A percentile compares a stretch with the other conserved stretches of the same genome.
phyloP scores from a whole-genome alignment of 1,140 invertebrate genomes.

The Drosophila pseudoobscura region DNA sequence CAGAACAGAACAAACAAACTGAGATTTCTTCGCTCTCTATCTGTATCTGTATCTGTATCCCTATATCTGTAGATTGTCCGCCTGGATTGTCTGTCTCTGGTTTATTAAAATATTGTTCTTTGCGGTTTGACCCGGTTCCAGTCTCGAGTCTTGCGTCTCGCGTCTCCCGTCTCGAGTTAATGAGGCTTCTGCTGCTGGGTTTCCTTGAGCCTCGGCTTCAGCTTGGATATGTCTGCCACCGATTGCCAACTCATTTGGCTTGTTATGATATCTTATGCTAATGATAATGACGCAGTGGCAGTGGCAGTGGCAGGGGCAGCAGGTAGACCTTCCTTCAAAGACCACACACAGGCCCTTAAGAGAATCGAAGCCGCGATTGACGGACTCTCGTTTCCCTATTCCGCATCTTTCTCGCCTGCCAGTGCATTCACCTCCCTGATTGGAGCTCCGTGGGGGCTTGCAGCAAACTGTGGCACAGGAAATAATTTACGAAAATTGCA shows the following conservation, averaged over 20 bases:
- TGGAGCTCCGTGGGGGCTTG: slow-evolving; percentile 2
- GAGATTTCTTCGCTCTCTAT: slow-evolving; percentile 43
- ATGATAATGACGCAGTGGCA: slow-evolving; percentile 65
- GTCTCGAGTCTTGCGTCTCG: slow-evolving; percentile 20
- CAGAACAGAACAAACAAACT: slow-evolving; percentile 17
- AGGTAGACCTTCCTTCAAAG: slow-evolving; percentile 27
- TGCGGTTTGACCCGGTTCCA: slow-evolving; percentile 63
- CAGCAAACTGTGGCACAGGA: slow-evolving; percentile 52
- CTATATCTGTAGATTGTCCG: background rate
- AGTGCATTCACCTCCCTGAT: slow-evolving; percentile 36
- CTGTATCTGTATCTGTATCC: background rate
- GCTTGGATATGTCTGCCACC: slow-evolving; percentile 53
- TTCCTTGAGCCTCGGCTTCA: background rate
- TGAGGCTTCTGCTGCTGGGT: slow-evolving; percentile 47
- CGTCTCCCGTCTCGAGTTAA: slow-evolving; percentile 44
- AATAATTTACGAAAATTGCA: slow-evolving; percentile 74
- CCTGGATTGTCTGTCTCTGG: slow-evolving; percentile 41
- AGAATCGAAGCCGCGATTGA: slow-evolving; percentile 3
- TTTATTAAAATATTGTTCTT: slow-evolving; percentile 17
- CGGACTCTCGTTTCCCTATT: slow-evolving; percentile 16
- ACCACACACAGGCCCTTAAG: slow-evolving; percentile 48
- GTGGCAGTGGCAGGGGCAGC: slow-evolving; percentile 10
- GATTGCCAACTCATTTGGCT: slow-evolving; percentile 67
- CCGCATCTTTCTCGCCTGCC: slow-evolving; percentile 15
- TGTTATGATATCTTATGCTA: slow-evolving; percentile 72